phyloP scores from a whole-genome alignment of 2,113 vertebrate species.

The Noctilio leporinus region DNA sequence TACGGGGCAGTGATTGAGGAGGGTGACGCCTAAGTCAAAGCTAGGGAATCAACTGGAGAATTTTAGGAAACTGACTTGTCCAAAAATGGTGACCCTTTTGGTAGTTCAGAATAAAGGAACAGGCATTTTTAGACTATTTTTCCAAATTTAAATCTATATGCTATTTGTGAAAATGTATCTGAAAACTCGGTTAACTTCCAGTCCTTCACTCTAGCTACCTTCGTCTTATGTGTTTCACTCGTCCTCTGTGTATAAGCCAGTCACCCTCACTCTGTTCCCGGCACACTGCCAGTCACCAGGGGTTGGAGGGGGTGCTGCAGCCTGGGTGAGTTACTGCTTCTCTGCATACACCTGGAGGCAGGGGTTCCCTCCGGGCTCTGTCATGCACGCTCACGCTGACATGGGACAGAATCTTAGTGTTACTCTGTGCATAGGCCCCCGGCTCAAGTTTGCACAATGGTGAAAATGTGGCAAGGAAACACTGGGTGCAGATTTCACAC shows the following conservation, averaged over 20 bases:
- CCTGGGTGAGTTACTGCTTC: background rate
- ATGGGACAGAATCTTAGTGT: background rate
- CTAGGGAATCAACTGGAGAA: background rate
- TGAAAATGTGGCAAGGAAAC: background rate
- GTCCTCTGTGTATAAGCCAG: accelerated
- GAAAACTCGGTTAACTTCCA: background rate
- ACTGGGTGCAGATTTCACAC: background rate
- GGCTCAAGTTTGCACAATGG: background rate
- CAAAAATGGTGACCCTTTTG: background rate
- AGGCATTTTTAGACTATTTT: background rate
- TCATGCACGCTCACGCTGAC: background rate
- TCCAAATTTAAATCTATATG: background rate
- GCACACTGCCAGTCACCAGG: background rate
- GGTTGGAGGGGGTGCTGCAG: accelerated
- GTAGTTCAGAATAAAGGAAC: background rate
- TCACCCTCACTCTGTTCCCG: background rate
- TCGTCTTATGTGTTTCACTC: background rate
- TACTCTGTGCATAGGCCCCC: background rate
- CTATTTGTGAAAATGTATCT: background rate
- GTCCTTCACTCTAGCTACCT: background rate
- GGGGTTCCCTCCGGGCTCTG: background rate
- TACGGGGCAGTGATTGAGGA: accelerated
- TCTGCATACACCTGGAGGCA: background rate
- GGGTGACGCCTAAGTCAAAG: accelerated
- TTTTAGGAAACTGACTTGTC: background rate